Evolutionary conservation across 2,888 invertebrate species (phyloP), one percentile per base, ranked within the genome.

Genomic region (Chouioia cunea): DNA sequence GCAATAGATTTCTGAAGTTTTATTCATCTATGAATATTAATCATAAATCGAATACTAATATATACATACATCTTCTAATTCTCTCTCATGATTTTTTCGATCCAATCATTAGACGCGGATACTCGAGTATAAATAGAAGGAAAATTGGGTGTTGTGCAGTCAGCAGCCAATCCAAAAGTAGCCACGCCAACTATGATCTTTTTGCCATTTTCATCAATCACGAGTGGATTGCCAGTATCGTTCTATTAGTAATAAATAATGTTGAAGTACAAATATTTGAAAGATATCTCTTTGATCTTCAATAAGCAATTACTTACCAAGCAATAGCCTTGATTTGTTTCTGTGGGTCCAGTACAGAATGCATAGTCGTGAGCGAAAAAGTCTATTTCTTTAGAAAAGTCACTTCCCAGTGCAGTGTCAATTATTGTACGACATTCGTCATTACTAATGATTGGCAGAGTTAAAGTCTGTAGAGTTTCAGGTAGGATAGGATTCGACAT

Each of bases 111-210:
- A 74, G 82, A 86, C 46, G 84, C 79, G 0, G 87, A 86, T 8
- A 85, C 82, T n/a, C 83, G 80, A 1, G 86, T 86, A 76, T 82
- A 87, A 10, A 87, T 81, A 0, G 87, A 86, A n/a, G 87, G 87
- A 4, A 74, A 36, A 36, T 84, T 82, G 22, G 66, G 71, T n/a
- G 76, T 8, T 8, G 86, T 87, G 67, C 88, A 88, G 48, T 62
- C 50, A 65, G 87, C 87, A 50, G 86, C 79, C 44, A 82, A 82
- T 23, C 80, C 76, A 83, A 87, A 66, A 86, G 88, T 78, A 90
- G 92, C 83, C 82, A 87, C 67, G 87, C 90, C 74, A 84, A 88
- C 1, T 91, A 93, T 81, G 92, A 93, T 86, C 20, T 88, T 91
- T 77, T 88, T 91, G 75, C 89, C 90, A 56, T 89, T 89, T 20